These are phyloP conservation scores for Martes martes DNA, from an alignment of 2,113 vertebrate genomes.

Conservation along the genomic window DNA sequence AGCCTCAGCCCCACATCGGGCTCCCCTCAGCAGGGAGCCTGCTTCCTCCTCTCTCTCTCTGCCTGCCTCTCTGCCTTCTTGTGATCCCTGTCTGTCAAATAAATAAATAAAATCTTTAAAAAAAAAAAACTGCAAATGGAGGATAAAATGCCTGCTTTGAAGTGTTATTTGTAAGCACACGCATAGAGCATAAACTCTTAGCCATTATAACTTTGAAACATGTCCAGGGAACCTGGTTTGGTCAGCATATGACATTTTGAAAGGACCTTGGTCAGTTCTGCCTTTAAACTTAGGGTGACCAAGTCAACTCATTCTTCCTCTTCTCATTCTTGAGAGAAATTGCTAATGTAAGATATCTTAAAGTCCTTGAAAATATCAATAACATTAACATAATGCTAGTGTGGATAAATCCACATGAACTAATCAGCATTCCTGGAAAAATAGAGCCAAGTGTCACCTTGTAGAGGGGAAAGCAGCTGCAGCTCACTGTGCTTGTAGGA, in stretches of 20 bases:
- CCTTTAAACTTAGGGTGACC: background rate
- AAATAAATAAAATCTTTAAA: no score
- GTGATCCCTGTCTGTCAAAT: no score
- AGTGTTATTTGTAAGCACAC: background rate
- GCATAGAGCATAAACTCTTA: background rate
- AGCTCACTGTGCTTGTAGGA: background rate
- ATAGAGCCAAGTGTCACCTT: slow-evolving; percentile 46
- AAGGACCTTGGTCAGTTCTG: background rate
- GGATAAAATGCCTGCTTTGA: background rate
- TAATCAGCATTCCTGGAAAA: slow-evolving; percentile 54
- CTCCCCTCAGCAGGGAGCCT: no score
- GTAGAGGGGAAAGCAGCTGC: background rate
- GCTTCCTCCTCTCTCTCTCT: no score
- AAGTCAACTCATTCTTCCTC: slow-evolving; percentile 26
- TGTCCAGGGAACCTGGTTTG: background rate
- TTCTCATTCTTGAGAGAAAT: slow-evolving; percentile 48
- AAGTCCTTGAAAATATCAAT: slow-evolving; percentile 55
- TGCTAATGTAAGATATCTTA: slow-evolving; percentile 20
- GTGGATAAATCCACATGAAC: background rate
- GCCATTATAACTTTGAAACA: background rate
- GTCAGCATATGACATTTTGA: slow-evolving; percentile 1
- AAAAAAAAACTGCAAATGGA: background rate
- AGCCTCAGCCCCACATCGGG: no score
- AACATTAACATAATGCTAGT: slow-evolving; percentile 67
- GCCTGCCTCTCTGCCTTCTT: no score